Percentiles rank a stretch among this genome's conserved stretches.
phyloP scores from a whole-genome alignment of 2,113 vertebrate species.

The Pseudonaja textilis region DNA sequence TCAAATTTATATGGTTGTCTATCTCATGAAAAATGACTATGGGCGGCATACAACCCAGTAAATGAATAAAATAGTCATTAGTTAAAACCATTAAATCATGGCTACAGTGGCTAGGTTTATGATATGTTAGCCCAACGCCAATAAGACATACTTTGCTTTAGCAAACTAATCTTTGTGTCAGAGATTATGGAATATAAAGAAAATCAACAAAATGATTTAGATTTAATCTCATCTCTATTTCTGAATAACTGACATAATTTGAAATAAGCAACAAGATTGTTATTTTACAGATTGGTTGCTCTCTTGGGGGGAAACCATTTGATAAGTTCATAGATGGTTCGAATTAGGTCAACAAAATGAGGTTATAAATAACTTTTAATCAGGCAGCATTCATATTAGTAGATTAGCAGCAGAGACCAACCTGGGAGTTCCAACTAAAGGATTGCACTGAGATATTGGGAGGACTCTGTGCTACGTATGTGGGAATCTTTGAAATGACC shows the following conservation, averaged over 20 bases:
- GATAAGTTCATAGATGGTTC: not conserved
- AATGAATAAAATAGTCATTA: not conserved
- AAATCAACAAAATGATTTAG: not conserved
- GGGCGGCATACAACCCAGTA: not conserved
- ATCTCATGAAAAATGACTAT: not conserved
- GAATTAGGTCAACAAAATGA: not conserved
- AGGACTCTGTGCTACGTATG: conserved; percentile 45
- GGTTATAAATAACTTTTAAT: not conserved
- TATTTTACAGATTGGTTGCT: not conserved
- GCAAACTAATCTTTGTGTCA: not conserved
- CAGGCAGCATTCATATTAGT: not conserved
- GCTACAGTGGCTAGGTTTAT: not conserved
- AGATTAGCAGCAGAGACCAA: not conserved
- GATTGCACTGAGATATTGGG: conserved; percentile 47
- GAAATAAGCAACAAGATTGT: not conserved
- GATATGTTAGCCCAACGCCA: not conserved
- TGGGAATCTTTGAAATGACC: conserved; percentile 75
- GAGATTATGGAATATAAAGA: not conserved
- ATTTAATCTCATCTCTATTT: not conserved
- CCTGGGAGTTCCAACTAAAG: conserved; percentile 29
- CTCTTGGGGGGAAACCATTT: not conserved
- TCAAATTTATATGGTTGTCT: too few species aligned
- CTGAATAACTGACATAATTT: not conserved
- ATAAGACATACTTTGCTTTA: not conserved
- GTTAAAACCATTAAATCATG: not conserved